Evolutionary conservation across 1,140 invertebrate species (phyloP), one percentile per base, ranked within the genome.

Genomic region (Lepidotrigona ventralis): DNA sequence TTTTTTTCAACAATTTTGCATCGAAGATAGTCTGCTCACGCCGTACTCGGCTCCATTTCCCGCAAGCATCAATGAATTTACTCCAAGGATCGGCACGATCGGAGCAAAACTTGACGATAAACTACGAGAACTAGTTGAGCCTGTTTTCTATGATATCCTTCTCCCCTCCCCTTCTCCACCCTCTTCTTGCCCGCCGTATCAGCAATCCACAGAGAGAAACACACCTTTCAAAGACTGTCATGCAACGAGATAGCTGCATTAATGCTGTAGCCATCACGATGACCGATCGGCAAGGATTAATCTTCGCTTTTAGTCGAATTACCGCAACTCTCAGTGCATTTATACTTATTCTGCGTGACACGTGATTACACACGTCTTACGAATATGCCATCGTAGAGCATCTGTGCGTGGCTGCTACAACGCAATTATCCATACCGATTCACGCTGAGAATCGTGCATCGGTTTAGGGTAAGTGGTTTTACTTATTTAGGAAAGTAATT

Each of bases 191-290:
- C n/a, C 39, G n/a, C 1, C 53, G 70, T 72, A 86, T 83, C 70
- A 64, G 83, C 75, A 56, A 64, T 76, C 77, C 39, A 71, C 39
- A 26, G 53, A 53, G 69, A 78, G 76, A 46, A 46, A 75, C 77
- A 54, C 84, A 77, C 84, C 86, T 88, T 88, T 88, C 87, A 75
- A 77, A 76, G 63, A 63, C 83, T 85, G 87, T 88, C 87, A 80
- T 63, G 76, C 54, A 39, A 19, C n/a, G 85, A 88, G 87, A 88
- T 88, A 88, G 83, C 86, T 83, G 79, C 87, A 72, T 88, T 88
- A 88, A 88, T 68, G 84, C 64, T 76, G 39, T 76, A 63, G 63
- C 60, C 69, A 70, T 70, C 60, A 17, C 56, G 74, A 87, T 87
- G 78, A 85, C 78, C 86, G 72, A 39, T 85, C 21, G 70, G 70